Evolutionary conservation across 2,113 vertebrate genomes (phyloP).

Genomic region (Pollimyrus isidori): DNA sequence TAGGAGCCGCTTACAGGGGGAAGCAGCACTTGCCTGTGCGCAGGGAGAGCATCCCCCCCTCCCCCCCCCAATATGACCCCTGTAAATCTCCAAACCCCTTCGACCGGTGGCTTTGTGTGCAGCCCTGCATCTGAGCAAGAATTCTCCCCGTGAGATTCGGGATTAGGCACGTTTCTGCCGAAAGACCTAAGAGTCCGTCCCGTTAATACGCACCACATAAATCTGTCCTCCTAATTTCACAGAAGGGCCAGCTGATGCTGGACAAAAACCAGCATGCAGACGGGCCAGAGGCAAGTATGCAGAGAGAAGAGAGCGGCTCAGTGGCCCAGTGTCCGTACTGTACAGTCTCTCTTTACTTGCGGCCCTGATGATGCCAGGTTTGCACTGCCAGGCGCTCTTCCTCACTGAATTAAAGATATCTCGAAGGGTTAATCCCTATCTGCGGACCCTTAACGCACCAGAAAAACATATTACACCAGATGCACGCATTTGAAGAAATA

Average conservation of each 20-base stretch:
- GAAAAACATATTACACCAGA: neutral
- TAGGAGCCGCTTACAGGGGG: neutral
- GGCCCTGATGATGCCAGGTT: conserved; percentile 18
- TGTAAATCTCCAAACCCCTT: neutral
- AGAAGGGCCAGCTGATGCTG: neutral
- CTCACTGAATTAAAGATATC: conserved; percentile 24
- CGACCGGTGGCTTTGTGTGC: neutral
- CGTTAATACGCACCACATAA: neutral
- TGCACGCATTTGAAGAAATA: neutral
- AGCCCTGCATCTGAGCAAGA: neutral
- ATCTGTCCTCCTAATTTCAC: neutral
- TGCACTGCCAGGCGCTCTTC: conserved; percentile 26
- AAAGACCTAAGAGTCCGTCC: neutral
- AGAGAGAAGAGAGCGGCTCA: neutral
- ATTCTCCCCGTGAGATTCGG: neutral
- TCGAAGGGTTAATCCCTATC: neutral
- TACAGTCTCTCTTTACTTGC: conserved; percentile 3
- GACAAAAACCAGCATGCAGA: neutral
- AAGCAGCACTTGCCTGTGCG: neutral
- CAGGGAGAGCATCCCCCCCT: neutral
- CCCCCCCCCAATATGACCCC: neutral
- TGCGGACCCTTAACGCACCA: neutral
- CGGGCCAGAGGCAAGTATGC: neutral
- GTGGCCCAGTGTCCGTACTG: neutral
- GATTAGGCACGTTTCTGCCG: neutral